phyloP scores from a whole-genome alignment of 2,113 vertebrate species.

The Ariopsis seemanni region DNA sequence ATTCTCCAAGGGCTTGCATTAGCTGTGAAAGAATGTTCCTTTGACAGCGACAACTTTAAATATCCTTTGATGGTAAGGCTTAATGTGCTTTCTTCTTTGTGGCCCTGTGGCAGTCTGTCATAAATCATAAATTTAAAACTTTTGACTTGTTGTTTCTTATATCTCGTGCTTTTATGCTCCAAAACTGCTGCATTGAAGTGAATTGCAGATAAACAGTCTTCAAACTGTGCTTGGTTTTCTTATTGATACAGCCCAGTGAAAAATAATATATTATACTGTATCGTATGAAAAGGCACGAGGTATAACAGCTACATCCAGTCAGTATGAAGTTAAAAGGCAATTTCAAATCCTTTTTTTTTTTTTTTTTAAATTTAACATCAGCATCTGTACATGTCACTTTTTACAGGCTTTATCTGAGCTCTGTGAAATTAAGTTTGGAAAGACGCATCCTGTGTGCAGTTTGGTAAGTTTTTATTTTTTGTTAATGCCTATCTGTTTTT shows the following conservation, averaged over 20 bases:
- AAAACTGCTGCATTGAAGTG: neutral
- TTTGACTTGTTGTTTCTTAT: neutral
- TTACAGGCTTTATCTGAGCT: conserved; percentile 93
- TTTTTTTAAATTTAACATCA: neutral
- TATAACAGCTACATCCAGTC: neutral
- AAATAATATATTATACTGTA: neutral
- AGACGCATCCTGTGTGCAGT: conserved; percentile 91
- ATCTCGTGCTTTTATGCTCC: neutral
- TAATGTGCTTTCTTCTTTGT: neutral
- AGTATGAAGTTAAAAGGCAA: neutral
- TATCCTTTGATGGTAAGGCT: conserved; percentile 93
- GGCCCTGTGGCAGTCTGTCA: neutral
- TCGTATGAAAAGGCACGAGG: neutral
- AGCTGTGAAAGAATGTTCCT: conserved; percentile 96
- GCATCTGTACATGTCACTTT: conserved; percentile 44
- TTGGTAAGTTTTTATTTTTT: conserved; percentile 81
- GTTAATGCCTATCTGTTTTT: neutral
- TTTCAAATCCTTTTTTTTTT: neutral
- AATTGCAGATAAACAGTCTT: neutral
- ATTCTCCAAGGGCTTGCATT: conserved; percentile 91
- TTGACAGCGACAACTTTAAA: conserved; percentile 98
- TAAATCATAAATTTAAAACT: neutral
- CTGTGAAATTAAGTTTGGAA: conserved; percentile 98
- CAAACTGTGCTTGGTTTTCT: neutral
- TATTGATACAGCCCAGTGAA: neutral